Evolutionary conservation across 2,888 invertebrate genomes (phyloP).

Genomic region (Perdita meconis): DNA sequence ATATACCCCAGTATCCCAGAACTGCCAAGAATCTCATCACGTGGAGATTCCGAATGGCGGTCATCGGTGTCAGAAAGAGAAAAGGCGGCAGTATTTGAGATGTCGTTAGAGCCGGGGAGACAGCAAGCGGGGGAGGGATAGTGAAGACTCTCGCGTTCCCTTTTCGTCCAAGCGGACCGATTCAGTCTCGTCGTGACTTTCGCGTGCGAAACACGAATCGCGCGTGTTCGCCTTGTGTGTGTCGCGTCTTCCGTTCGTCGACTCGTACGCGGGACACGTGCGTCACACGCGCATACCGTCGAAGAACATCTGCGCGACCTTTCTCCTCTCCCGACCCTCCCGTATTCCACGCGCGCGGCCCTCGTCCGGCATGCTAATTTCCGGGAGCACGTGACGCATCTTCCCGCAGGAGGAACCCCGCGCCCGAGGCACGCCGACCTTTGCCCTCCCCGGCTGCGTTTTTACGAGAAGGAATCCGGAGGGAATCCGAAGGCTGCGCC

Average conservation of each 20-base stretch:
- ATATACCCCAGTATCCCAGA: too few relatives aligned
- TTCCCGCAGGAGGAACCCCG: background rate
- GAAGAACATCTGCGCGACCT: background rate
- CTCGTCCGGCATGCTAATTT: constrained; percentile 13
- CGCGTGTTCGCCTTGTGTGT: too few relatives aligned
- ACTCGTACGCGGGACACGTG: constrained; percentile 35
- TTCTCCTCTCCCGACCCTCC: background rate
- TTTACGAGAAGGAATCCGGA: background rate
- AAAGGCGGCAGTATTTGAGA: background rate
- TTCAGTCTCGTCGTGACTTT: constrained; percentile 53
- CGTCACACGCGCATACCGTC: constrained; percentile 4
- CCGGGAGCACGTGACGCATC: constrained; percentile 14
- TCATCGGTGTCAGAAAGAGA: background rate
- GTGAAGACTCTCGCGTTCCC: background rate
- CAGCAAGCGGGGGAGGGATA: constrained; percentile 14
- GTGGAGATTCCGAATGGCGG: too few relatives aligned
- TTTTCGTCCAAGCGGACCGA: constrained; percentile 27
- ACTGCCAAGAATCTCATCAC: too few relatives aligned
- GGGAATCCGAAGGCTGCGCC: background rate
- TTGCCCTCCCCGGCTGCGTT: background rate
- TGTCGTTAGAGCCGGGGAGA: too few relatives aligned
- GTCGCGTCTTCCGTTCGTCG: constrained; percentile 4
- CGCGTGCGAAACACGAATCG: constrained; percentile 8
- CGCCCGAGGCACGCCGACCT: too few relatives aligned
- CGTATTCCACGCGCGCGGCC: constrained; percentile 14